Conservation (phyloP, 2,888 invertebrate genomes). For the Lasioglossum malachurum region DNA sequence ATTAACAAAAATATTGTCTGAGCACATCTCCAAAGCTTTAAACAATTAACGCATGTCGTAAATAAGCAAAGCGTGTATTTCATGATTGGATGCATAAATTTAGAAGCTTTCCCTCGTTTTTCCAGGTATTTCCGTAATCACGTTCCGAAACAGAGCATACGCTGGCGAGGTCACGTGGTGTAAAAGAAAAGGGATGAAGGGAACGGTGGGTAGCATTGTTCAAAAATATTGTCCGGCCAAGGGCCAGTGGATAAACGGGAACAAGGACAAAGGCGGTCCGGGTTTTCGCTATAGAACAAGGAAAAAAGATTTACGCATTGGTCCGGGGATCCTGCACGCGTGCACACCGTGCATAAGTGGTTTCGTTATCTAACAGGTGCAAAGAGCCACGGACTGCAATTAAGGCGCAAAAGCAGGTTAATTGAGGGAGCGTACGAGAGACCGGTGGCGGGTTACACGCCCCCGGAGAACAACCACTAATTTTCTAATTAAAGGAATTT, state of each 20-base stretch:
- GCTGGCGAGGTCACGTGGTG: background rate
- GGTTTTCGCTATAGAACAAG: constrained; percentile 23
- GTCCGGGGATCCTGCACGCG: constrained; percentile 8
- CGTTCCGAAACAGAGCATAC: background rate
- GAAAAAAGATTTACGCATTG: constrained; percentile 38
- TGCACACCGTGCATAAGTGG: constrained; percentile 52
- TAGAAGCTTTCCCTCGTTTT: background rate
- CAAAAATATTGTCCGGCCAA: constrained; percentile 32
- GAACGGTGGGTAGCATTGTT: constrained; percentile 4
- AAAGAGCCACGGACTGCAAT: constrained; percentile 59
- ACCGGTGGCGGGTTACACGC: constrained; percentile 41
- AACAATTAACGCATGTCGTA: background rate
- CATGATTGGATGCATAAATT: background rate
- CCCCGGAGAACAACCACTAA: constrained; percentile 58
- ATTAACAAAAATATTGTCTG: background rate
- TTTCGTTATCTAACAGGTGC: constrained; percentile 66
- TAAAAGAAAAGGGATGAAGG: background rate
- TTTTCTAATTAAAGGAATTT: constrained; percentile 61
- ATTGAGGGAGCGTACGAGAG: constrained; percentile 50
- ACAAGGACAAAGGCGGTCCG: background rate
- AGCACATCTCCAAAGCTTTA: background rate
- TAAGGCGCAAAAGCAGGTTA: constrained; percentile 65
- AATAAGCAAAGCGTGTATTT: background rate
- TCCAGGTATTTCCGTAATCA: background rate
- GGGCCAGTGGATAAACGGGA: background rate